These are phyloP conservation scores for Alfaro cultratus DNA, from an alignment of 2,797 vertebrate genomes.

Conservation along the genomic window DNA sequence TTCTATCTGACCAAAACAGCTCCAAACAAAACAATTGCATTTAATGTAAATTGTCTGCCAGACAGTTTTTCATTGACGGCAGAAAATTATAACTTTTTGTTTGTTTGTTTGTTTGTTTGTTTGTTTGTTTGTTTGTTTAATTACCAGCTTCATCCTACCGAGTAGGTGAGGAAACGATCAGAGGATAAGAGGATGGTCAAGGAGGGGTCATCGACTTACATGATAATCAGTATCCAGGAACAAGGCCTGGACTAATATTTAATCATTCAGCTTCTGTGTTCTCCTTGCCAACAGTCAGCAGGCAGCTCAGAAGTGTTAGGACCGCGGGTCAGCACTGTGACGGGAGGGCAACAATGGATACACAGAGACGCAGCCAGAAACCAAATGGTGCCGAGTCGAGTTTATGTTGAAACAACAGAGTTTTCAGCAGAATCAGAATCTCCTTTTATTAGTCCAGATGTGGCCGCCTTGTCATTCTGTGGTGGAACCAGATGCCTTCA, in stretches of 20 bases:
- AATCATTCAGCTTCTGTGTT: slow-evolving; percentile 39
- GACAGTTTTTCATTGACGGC: background rate
- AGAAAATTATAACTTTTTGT: slow-evolving; percentile 1
- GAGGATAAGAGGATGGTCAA: background rate
- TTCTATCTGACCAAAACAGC: background rate
- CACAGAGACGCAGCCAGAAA: slow-evolving; percentile 48
- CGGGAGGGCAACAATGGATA: slow-evolving; percentile 21
- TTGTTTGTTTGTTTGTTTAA: no score
- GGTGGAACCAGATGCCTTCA: slow-evolving; percentile 43
- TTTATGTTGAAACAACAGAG: slow-evolving; percentile 56
- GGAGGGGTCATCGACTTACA: slow-evolving; percentile 45
- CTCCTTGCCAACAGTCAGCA: slow-evolving; percentile 48
- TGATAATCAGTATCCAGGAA: slow-evolving; percentile 51
- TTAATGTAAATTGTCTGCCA: slow-evolving; percentile 5
- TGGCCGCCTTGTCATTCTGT: slow-evolving; percentile 43
- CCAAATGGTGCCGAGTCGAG: slow-evolving; percentile 32
- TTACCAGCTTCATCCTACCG: background rate
- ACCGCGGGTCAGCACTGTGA: slow-evolving; percentile 29
- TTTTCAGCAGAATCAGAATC: slow-evolving; percentile 54
- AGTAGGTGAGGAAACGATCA: background rate
- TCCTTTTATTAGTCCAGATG: slow-evolving; percentile 65
- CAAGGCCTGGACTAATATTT: slow-evolving; percentile 31
- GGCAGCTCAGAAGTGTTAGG: slow-evolving; percentile 43
- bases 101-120: no score
- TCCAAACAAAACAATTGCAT: background rate